Conservation (phyloP, 2,113 vertebrate species). For the Triplophysa rosa region DNA sequence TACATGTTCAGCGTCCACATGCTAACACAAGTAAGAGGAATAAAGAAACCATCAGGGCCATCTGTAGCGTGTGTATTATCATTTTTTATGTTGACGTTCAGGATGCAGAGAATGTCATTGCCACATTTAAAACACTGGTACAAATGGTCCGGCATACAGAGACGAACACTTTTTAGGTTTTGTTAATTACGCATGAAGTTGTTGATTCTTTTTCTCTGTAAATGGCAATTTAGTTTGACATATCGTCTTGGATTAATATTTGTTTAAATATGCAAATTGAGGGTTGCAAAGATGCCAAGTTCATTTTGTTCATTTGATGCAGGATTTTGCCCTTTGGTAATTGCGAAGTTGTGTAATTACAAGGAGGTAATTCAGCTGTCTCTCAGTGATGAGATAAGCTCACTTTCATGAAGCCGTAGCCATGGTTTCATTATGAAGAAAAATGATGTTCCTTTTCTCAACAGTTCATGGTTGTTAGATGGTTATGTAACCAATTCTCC, state of each 20-base stretch:
- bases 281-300: background rate
- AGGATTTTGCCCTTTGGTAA: conserved; percentile 7
- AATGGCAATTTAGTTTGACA: background rate
- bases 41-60: background rate
- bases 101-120: background rate
- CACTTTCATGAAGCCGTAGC: background rate
- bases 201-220: background rate
- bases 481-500: conserved; percentile 26
- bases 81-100: background rate
- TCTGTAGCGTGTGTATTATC: background rate
- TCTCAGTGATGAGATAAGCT: conserved; percentile 6
- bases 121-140: background rate
- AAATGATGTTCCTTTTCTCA: conserved; percentile 16
- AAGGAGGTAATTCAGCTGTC: conserved; percentile 10
- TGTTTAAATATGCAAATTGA: background rate
- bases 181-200: background rate
- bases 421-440: conserved; percentile 7
- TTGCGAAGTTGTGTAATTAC: background rate
- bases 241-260: background rate
- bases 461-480: background rate
- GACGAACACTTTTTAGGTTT: no score
- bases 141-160: background rate
- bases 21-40: background rate
- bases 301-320: background rate
- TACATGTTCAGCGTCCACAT: background rate